phyloP scores from a whole-genome alignment of 2,113 vertebrate genomes.

The Cyanoramphus novaezelandiae region DNA sequence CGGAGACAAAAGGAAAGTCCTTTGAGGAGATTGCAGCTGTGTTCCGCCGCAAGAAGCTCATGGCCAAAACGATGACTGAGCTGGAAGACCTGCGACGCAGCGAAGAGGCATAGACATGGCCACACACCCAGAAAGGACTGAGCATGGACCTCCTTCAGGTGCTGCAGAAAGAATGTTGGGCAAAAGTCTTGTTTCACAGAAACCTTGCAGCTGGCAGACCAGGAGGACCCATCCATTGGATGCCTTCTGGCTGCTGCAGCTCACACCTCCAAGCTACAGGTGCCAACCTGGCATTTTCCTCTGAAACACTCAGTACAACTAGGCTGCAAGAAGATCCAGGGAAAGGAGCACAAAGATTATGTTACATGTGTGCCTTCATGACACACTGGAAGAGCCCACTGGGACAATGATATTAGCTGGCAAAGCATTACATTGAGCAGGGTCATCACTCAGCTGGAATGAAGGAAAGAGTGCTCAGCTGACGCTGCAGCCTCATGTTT shows the following conservation, averaged over 20 bases:
- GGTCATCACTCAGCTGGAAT: background rate
- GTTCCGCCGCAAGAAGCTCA: slow-evolving; percentile 80
- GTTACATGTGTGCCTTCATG: background rate
- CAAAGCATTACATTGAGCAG: background rate
- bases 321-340: background rate
- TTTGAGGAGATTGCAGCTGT: slow-evolving; percentile 89
- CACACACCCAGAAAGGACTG: background rate
- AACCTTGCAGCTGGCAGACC: background rate
- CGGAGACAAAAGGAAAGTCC: slow-evolving; percentile 92
- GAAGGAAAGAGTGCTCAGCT: background rate
- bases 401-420: background rate
- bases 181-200: slow-evolving; percentile 14
- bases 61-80: slow-evolving; percentile 67
- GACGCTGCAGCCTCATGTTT: background rate
- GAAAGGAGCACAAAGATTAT: background rate
- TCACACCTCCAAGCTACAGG: background rate
- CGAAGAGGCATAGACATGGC: slow-evolving; percentile 70
- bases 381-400: background rate
- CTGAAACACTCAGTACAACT: background rate
- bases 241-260: background rate
- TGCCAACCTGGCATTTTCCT: background rate
- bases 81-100: slow-evolving; percentile 80
- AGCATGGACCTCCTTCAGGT: background rate
- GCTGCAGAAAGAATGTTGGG: background rate
- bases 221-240: background rate